Evolutionary conservation across 2,888 invertebrate species (phyloP), one percentile per base, ranked within the genome.

Genomic region (Hipparchia sbordonii): DNA sequence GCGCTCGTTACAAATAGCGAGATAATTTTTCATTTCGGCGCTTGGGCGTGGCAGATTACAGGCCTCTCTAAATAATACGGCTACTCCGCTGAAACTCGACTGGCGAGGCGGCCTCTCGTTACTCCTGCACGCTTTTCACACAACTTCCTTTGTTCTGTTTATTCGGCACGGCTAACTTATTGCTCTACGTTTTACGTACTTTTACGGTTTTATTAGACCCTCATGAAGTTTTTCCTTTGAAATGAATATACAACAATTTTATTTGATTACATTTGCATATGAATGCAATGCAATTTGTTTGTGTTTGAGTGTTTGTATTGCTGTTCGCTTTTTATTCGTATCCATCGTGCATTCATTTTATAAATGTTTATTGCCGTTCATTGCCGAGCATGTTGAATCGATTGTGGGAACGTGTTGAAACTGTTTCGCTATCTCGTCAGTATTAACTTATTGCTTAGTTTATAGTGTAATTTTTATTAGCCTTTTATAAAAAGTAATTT

Each of bases 1-100:
- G 88, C 86, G 90, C 88, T 88, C 89, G 91, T 92, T 92, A 91
- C 92, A 93, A 93, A 92, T 93, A 92, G 89, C 90, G 82, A 87
- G 87, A 92, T 92, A 90, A 92, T 93, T 93, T 93, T 93, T 92
- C 93, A 92, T 92, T 91, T 91, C 89, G 89, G 87, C 89, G 91
- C 89, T 87, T 87, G 87, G 90, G 91, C 91, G 92, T 91, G 92
- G 91, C 90, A 89, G 89, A 91, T 92, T 92, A 92, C 91, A 92
- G 93, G 90, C 89, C 88, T 91, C 87, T 89, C 86, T 86, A 89
- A 92, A 92, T 90, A 90, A 91, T 89, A 89, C 88, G 82, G 86
- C 88, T 88, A 88, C 88, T 61, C 60, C 48, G 12, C 52, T 69
- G 87, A 88, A 88, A 85, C 89, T 90, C 89, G 88, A 87, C 86